Base-by-base conservation (phyloP, 1,140 invertebrate species). In the Wasmannia auropunctata region DNA sequence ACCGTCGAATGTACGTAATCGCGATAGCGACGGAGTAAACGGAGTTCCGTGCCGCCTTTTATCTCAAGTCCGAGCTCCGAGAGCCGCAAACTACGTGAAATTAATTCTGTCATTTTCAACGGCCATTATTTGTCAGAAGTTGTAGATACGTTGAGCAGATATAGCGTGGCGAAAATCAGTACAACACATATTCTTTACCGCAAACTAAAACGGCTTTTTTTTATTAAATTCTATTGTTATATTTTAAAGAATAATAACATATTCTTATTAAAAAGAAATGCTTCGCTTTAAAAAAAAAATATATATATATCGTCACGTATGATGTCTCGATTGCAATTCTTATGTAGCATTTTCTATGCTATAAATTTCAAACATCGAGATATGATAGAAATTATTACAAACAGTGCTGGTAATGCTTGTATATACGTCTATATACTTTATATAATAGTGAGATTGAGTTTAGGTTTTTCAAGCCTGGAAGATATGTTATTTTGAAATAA, bases 101-200 rank as follows among this genome's bases (percentile, higher is more conserved):
- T 80, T 80, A 40, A 80, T 70, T 54, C 25, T 22, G 25, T 40
- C 63, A 80, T 70, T 80, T 80, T 69, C 60, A 19, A 28, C 37
- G 22, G 8, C 10, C 34, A 37, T 34, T 54, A 67, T 65, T 65
- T 25, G 60, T n/a, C n/a, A 16, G 22, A 65, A 46, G 2, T n/a
- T 22, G 5, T 8, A 11, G 3, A 77, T 62, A 60, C 56, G 25
- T 46, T 8, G 22, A 14, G 11, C 10, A 16, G 22, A 11, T 43
- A 60, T 60, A 77, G 56, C 22, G 40, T 8, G n/a, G 56, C 6
- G 54, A 22, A 74, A 25, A 54, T 19, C 22, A 63, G 11, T 46
- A 11, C 10, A 46, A 77, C 11, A 16, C 19, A 1, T 62, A 76
- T 19, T 16, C 14, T 1, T 28, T 7, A 28, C 3, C 28, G 11